phyloP scores from a whole-genome alignment of 2,113 vertebrate species.

The Cranoglanis bouderius region DNA sequence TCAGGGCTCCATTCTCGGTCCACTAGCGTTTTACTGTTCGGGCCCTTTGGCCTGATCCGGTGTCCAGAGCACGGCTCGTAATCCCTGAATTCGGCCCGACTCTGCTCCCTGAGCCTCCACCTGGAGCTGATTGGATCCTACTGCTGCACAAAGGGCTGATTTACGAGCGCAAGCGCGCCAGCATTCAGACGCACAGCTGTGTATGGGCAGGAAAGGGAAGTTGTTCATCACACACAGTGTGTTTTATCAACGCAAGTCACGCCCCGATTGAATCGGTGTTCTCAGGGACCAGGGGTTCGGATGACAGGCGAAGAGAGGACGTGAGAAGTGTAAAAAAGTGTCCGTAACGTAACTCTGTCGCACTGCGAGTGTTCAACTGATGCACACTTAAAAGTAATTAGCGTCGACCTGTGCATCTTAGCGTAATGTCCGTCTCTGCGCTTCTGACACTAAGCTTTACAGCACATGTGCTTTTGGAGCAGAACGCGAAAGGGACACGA shows the following conservation, averaged over 20 bases:
- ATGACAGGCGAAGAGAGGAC: constrained; percentile 84
- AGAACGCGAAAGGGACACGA: constrained; percentile 42
- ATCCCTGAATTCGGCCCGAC: constrained; percentile 78
- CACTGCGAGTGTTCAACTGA: background rate
- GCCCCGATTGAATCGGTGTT: constrained; percentile 67
- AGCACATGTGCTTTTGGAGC: constrained; percentile 62
- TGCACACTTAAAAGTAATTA: constrained; percentile 9
- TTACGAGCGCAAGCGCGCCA: constrained; percentile 86
- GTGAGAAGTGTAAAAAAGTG: constrained; percentile 15
- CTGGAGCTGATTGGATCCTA: constrained; percentile 96
- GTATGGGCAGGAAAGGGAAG: constrained; percentile 94
- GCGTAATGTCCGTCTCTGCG: background rate
- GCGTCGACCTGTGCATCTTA: background rate
- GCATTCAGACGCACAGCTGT: constrained; percentile 85
- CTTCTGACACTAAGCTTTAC: constrained; percentile 62
- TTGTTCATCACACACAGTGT: constrained; percentile 92
- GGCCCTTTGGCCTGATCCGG: constrained; percentile 74
- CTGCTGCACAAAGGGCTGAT: constrained; percentile 95
- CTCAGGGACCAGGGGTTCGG: constrained; percentile 77
- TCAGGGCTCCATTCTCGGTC: constrained; percentile 29
- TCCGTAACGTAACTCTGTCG: background rate
- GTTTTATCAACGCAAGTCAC: constrained; percentile 86
- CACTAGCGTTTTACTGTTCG: constrained; percentile 33
- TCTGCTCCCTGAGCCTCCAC: constrained; percentile 81
- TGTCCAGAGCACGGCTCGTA: constrained; percentile 85